Evolutionary conservation across 2,113 vertebrate genomes (phyloP), one percentile per base, ranked within the genome.

Genomic region (Eira barbara): DNA sequence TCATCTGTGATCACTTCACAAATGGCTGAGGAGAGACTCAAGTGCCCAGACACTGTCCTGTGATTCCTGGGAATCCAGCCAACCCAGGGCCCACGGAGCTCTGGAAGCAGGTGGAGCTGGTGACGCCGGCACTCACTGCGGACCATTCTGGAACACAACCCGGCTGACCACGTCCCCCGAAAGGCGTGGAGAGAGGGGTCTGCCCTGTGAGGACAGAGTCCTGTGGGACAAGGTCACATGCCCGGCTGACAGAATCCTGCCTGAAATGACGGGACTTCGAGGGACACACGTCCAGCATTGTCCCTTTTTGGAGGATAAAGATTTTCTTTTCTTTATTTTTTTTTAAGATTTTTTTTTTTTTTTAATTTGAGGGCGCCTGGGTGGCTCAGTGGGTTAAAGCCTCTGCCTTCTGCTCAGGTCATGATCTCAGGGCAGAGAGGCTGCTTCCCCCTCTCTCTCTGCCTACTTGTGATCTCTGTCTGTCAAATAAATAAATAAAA

Each of bases 71-170:
- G 4, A 76, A 29, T 7, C 21, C 13, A 29, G 73, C 25, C 7
- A 27, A 17, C 39, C 42, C 73, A 76, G 73, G 52, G 52, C 52
- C 17, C 15, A 6, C 17, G 14, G 10, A 5, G 49, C 49, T 52
- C 49, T 1, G 49, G 49, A 52, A 52, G 49, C 49, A 4, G 49
- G 49, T 15, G 1, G 52, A 18, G 52, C 52, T 18, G 52, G 52
- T 18, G 52, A 55, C 52, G 4, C 15, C 52, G 0, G 49, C 49
- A 52, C 49, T 52, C 14, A 0, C 49, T 1, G 15, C 15, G 0
- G 52, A 18, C 52, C 5, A 1, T 17, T 55, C 52, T 6, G 52
- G 42, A 29, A 15, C 73, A 45, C 39, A 42, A 7, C 12, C 39
- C 13, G 13, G 39, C 25, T 1, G 6, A 42, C 4, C 39, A 42